phyloP scores from a whole-genome alignment of 2,888 invertebrate genomes.

The Helobdella robusta region DNA sequence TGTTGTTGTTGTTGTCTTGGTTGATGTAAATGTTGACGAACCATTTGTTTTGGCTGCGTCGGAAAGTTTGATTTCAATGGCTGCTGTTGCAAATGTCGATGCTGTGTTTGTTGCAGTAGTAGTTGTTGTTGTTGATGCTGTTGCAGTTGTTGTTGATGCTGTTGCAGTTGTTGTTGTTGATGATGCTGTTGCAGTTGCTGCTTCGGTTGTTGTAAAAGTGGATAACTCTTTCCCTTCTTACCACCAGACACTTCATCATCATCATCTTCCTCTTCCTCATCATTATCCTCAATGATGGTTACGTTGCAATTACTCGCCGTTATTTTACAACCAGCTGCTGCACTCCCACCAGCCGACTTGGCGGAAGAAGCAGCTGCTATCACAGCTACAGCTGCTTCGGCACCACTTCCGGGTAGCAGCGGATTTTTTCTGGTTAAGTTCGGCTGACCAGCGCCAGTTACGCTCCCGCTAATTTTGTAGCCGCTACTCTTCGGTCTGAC shows the following conservation, averaged over 20 bases:
- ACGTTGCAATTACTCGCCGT: too few species aligned
- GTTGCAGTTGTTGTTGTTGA: neutral
- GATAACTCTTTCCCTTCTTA: neutral
- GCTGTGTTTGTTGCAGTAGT: too few species aligned
- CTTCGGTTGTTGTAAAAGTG: neutral
- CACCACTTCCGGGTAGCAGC: conserved; percentile 49
- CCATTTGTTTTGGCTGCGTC: too few species aligned
- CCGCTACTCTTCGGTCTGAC: conserved; percentile 46
- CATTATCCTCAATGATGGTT: too few species aligned
- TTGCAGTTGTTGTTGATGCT: too few species aligned
- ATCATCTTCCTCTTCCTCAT: too few species aligned
- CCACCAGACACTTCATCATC: neutral
- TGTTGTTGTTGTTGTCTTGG: too few species aligned
- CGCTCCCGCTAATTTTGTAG: neutral
- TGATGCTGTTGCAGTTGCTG: neutral
- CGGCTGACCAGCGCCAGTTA: neutral
- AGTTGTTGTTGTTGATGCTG: too few species aligned
- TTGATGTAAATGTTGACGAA: too few species aligned
- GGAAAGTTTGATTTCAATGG: too few species aligned
- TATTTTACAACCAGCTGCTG: too few species aligned
- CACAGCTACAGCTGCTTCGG: conserved; percentile 43
- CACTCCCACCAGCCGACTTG: conserved; percentile 55
- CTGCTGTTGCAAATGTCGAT: neutral
- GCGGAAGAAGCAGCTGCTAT: conserved; percentile 55
- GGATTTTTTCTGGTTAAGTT: conserved; percentile 10